These are phyloP conservation scores for Psylliodes chrysocephalus DNA, from an alignment of 2,888 invertebrate species.

Conservation along the genomic window DNA sequence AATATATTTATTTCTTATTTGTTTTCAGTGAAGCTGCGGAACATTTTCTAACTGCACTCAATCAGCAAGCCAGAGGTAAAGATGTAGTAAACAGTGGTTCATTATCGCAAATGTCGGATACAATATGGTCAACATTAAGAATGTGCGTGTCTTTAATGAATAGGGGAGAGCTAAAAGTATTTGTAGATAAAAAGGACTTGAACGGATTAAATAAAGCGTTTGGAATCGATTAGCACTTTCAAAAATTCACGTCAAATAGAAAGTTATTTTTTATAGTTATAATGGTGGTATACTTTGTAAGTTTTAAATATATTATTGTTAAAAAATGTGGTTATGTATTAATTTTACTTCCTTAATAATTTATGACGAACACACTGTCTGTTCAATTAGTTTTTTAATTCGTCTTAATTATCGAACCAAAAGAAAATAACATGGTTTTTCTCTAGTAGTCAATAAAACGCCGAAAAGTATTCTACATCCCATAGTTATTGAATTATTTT, in stretches of 20 bases:
- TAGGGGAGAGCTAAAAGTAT: slow-evolving; percentile 71
- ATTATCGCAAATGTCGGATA: slow-evolving; percentile 81
- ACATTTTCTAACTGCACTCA: slow-evolving; percentile 92
- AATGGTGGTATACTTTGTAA: slow-evolving; percentile 35
- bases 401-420: no score
- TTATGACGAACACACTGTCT: no score
- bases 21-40: slow-evolving; percentile 89
- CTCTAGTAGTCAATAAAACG: no score
- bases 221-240: slow-evolving; percentile 62
- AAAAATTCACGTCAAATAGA: no score
- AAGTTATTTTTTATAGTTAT: slow-evolving; percentile 28
- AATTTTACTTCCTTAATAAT: neutral
- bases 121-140: slow-evolving; percentile 93
- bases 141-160: slow-evolving; percentile 88
- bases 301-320: slow-evolving; percentile 39
- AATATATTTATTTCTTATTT: no score
- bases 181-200: slow-evolving; percentile 72
- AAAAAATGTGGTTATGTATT: neutral
- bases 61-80: slow-evolving; percentile 86
- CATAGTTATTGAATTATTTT: no score
- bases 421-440: no score
- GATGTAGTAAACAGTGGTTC: slow-evolving; percentile 63
- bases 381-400: no score
- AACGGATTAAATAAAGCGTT: slow-evolving; percentile 70
- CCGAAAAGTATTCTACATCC: no score